Evolutionary conservation across 2,113 vertebrate species (phyloP), one percentile per base, ranked within the genome.

Genomic region (Megaptera novaeangliae): DNA sequence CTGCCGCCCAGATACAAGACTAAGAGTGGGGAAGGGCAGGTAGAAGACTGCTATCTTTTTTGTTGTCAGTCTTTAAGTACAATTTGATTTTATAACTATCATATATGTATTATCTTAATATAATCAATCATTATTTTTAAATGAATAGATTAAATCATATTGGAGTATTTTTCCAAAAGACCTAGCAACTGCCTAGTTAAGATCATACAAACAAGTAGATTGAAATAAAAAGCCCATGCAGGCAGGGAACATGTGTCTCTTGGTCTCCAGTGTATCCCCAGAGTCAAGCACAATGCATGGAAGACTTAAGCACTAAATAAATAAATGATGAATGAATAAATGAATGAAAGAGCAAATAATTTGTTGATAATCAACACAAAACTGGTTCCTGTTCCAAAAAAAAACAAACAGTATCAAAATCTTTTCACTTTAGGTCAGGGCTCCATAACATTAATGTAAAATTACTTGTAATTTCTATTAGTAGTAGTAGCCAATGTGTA

Each of bases 61-160:
- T 68, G 36, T 69, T 46, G 36, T 23, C 80, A 80, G 39, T 17
- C 25, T n/a, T 92, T 88, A 41, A 66, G 6, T 68, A 71, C n/a
- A 75, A 13, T 46, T 64, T 86, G n/a, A 72, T 57, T 66, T 94
- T 90, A 36, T 68, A 69, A 55, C 80, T 90, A 61, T 7, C 82
- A 61, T 39, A 75, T 68, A 49, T 39, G 5, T 31, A 75, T 69
- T 80, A 82, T 39, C 44, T 64, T 88, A 71, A 87, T 46, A 93
- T 93, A 95, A 85, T 64, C 36, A 61, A 12, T 52, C 74, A 66
- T 49, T 92, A 49, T 46, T 92, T 93, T 92, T 93, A 92, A 80
- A 80, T 69, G 39, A 85, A 5, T 49, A 68, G 80, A 85, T 94
- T 82, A 95, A 89, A 82, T 89, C 49, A 96, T 20, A 75, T 0